phyloP scores from a whole-genome alignment of 1,140 invertebrate species.

The Trichonephila clavata region DNA sequence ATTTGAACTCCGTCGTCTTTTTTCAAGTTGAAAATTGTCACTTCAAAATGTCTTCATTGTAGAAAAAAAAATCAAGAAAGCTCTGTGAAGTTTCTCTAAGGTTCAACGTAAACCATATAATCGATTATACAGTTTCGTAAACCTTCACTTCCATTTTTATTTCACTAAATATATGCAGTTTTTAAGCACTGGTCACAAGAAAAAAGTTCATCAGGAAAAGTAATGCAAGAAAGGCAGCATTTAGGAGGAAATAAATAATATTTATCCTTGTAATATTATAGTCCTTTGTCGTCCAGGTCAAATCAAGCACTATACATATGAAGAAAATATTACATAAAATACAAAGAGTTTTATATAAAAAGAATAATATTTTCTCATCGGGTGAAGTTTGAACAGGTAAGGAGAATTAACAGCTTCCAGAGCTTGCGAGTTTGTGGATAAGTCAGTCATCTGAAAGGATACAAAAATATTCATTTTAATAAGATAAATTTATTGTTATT shows the following conservation, averaged over 20 bases:
- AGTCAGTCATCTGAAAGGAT: slow-evolving; percentile 25
- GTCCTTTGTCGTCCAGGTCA: slow-evolving; percentile 29
- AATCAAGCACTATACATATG: slow-evolving; percentile 41
- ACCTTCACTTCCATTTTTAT: neutral
- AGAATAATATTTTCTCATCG: slow-evolving; percentile 49
- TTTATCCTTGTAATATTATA: neutral
- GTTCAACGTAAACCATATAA: slow-evolving; percentile 33
- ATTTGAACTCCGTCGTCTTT: neutral
- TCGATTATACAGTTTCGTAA: slow-evolving; percentile 24
- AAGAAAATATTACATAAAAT: slow-evolving; percentile 42
- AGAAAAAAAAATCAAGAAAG: neutral
- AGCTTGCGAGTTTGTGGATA: neutral
- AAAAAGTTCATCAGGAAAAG: neutral
- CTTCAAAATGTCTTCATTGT: neutral
- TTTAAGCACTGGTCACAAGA: neutral
- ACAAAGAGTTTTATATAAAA: slow-evolving; percentile 36
- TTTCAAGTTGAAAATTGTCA: neutral
- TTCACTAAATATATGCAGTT: neutral
- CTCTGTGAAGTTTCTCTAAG: neutral
- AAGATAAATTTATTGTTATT: too few relatives aligned
- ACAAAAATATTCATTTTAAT: neutral
- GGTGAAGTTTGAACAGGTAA: neutral
- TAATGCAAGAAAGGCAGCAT: neutral
- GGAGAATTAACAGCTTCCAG: slow-evolving; percentile 49
- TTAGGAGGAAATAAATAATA: slow-evolving; percentile 1